Evolutionary conservation across 2,888 invertebrate species (phyloP).

Genomic region (Nemoura dubitans): DNA sequence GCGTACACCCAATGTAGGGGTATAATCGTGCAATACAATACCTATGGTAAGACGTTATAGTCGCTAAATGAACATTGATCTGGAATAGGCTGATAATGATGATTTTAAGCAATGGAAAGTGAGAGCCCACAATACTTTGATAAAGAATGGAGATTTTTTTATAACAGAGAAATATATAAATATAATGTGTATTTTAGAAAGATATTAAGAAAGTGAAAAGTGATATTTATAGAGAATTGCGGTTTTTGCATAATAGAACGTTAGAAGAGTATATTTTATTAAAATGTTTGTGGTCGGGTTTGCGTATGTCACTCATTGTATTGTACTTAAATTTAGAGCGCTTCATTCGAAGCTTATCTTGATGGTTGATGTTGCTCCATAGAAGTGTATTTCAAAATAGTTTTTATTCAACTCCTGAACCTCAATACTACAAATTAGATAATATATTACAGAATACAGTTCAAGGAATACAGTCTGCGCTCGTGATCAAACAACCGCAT

Average conservation of each 20-base stretch:
- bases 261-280: conserved; percentile 47
- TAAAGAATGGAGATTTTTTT: conserved; percentile 50
- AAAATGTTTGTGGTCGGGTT: conserved; percentile 46
- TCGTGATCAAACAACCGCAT: not conserved
- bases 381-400: conserved; percentile 36
- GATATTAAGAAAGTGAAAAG: conserved; percentile 48
- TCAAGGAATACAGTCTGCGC: not conserved
- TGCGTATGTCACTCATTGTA: conserved; percentile 42
- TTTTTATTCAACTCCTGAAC: conserved; percentile 40
- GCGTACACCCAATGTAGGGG: not conserved
- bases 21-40: conserved; percentile 49
- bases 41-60: conserved; percentile 39
- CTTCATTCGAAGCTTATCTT: conserved; percentile 13
- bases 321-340: conserved; percentile 18
- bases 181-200: conserved; percentile 50
- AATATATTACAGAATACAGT: not conserved
- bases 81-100: conserved; percentile 46
- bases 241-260: conserved; percentile 45
- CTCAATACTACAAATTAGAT: conserved; percentile 33
- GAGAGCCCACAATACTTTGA: conserved; percentile 48
- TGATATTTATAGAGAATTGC: conserved; percentile 49
- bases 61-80: conserved; percentile 44
- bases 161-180: conserved; percentile 46
- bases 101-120: conserved; percentile 39
- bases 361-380: conserved; percentile 38